A percentile compares a stretch with the other conserved stretches of the same genome.
phyloP scores from a whole-genome alignment of 1,140 invertebrate species.

The Rhagoletis pomonella region DNA sequence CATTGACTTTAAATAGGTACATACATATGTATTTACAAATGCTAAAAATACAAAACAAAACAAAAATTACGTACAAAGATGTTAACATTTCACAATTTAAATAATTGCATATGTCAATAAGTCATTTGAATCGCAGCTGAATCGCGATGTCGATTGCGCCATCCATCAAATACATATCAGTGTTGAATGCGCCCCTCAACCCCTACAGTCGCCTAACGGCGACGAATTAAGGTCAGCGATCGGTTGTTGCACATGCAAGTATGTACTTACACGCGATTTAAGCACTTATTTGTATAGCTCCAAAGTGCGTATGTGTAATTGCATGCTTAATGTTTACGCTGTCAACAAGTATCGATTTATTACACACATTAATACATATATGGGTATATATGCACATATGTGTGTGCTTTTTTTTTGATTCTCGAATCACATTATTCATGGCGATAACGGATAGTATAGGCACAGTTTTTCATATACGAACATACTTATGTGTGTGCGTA shows the following conservation, averaged over 20 bases:
- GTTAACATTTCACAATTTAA: conserved; percentile 18
- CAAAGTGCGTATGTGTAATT: background rate
- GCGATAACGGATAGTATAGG: background rate
- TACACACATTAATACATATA: background rate
- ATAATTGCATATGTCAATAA: conserved; percentile 44
- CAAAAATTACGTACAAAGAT: background rate
- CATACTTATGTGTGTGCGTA: no score
- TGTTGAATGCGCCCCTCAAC: background rate
- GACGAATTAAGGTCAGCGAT: conserved; percentile 38
- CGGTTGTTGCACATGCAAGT: conserved; percentile 2
- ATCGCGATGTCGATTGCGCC: background rate
- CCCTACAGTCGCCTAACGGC: background rate
- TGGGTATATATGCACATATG: background rate
- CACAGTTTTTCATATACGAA: background rate
- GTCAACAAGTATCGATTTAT: conserved; percentile 51
- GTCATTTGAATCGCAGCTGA: conserved; percentile 23
- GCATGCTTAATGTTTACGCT: conserved; percentile 29
- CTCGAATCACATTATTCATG: conserved; percentile 3
- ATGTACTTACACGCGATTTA: background rate
- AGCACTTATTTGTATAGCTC: background rate
- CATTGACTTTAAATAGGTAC: background rate
- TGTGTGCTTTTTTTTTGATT: background rate
- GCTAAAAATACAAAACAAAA: background rate
- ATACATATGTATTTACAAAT: background rate
- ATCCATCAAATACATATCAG: conserved; percentile 29